Conservation (phyloP, 2,797 vertebrate species). For the Passerculus sandwichensis region DNA sequence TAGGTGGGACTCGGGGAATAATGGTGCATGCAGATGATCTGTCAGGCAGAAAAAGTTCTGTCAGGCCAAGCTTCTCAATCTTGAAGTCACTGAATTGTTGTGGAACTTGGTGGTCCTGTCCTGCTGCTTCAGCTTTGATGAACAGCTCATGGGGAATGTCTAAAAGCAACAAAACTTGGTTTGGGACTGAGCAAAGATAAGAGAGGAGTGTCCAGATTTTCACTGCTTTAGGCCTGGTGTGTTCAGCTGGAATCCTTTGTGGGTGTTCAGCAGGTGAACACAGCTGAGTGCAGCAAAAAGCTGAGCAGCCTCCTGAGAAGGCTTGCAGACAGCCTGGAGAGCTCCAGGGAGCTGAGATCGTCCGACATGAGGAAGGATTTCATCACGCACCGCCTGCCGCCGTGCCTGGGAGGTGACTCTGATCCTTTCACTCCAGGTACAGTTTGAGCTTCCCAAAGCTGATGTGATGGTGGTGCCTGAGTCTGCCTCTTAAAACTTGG, state of each 20-base stretch:
- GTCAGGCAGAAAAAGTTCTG: neutral
- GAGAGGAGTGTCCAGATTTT: neutral
- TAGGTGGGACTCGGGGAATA: neutral
- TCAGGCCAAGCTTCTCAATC: neutral
- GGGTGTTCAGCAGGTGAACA: constrained; percentile 74
- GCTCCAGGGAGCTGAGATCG: constrained; percentile 73
- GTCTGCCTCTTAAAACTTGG: neutral
- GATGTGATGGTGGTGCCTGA: neutral
- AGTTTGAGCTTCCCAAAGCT: neutral
- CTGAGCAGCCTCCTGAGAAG: constrained; percentile 80
- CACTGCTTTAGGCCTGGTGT: neutral
- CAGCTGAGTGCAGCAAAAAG: constrained; percentile 21
- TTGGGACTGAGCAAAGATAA: neutral
- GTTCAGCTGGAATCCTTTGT: neutral
- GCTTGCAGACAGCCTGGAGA: constrained; percentile 82
- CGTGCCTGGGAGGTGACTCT: constrained; percentile 66
- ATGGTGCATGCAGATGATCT: neutral
- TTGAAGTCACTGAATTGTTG: neutral
- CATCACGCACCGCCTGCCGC: constrained; percentile 84
- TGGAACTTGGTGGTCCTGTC: neutral
- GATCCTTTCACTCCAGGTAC: constrained; percentile 77
- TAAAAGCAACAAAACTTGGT: neutral
- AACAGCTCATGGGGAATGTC: accelerated
- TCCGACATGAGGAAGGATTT: constrained; percentile 91
- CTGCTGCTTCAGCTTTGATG: neutral